phyloP scores from a whole-genome alignment of 2,797 vertebrate species.

The Phrynocephalus forsythii region DNA sequence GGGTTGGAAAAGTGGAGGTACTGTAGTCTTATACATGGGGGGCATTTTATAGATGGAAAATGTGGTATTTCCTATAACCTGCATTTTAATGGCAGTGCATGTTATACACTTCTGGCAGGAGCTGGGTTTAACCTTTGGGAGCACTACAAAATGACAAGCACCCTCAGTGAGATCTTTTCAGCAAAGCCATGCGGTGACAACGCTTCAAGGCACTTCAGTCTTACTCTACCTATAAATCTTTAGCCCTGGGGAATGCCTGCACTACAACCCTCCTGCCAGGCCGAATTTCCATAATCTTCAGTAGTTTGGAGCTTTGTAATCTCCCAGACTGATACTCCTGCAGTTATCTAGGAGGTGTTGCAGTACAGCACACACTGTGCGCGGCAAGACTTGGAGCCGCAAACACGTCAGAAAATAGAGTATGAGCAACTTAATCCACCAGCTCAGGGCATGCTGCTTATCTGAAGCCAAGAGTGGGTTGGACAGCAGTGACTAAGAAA shows the following conservation, averaged over 20 bases:
- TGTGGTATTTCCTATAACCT: not conserved
- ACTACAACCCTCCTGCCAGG: not conserved
- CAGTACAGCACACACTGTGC: slow-evolving; percentile 41
- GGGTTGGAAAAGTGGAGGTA: no score
- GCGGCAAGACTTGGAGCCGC: slow-evolving; percentile 22
- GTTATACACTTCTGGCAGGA: not conserved
- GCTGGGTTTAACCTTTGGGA: not conserved
- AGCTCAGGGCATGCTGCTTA: not conserved
- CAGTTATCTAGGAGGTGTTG: slow-evolving; percentile 42
- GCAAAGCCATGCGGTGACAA: not conserved
- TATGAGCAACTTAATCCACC: not conserved
- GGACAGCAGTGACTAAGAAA: slow-evolving; percentile 36
- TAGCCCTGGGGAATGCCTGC: slow-evolving; percentile 2
- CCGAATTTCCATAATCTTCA: slow-evolving; percentile 28
- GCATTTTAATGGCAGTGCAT: not conserved
- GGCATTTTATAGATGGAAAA: no score
- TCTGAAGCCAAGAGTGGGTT: slow-evolving; percentile 21
- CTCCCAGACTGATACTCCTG: slow-evolving; percentile 45
- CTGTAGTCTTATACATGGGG: no score
- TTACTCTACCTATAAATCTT: slow-evolving; percentile 21
- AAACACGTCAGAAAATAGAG: slow-evolving; percentile 43
- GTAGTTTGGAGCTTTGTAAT: slow-evolving; percentile 12
- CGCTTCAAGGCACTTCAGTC: not conserved
- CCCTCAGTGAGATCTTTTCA: not conserved
- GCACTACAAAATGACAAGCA: not conserved